Evolutionary conservation across 2,113 vertebrate species (phyloP).

Genomic region (Vimba vimba): DNA sequence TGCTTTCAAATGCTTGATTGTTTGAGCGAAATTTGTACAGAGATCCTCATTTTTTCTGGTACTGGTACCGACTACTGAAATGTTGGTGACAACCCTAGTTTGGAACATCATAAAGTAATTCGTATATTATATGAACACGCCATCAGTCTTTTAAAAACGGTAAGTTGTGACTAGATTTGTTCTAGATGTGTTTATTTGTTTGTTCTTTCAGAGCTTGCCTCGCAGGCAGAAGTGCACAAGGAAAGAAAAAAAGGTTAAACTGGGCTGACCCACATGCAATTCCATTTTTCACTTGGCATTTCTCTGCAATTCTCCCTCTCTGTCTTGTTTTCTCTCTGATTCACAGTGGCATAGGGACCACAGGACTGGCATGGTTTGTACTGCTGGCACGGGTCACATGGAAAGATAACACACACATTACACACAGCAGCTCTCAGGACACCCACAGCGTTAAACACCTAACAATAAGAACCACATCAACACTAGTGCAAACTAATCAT

Average conservation of each 20-base stretch:
- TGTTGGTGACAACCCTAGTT: too few relatives aligned
- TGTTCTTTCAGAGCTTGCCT: not conserved
- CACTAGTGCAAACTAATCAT: slow-evolving; percentile 18
- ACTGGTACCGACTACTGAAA: too few relatives aligned
- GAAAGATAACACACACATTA: slow-evolving; percentile 26
- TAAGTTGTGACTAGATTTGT: not conserved
- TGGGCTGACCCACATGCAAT: not conserved
- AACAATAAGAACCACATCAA: slow-evolving; percentile 40
- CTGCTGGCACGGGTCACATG: slow-evolving; percentile 14
- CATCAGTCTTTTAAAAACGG: not conserved
- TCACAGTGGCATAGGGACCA: slow-evolving; percentile 7
- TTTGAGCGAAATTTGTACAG: too few relatives aligned
- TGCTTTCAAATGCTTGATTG: too few relatives aligned
- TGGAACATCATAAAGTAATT: not conserved
- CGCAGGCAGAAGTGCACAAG: not conserved
- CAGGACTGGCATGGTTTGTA: slow-evolving; percentile 5
- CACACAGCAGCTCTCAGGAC: not conserved
- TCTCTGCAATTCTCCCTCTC: not conserved
- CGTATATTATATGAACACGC: not conserved
- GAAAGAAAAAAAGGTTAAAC: not conserved
- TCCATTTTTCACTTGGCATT: not conserved
- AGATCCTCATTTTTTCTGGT: too few relatives aligned
- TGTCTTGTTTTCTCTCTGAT: slow-evolving; percentile 26
- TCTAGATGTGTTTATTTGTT: not conserved
- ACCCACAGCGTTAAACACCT: slow-evolving; percentile 25